Percentiles rank a stretch among this genome's conserved stretches.
Conservation (phyloP, 2,888 invertebrate species). For the Unio pictorum region DNA sequence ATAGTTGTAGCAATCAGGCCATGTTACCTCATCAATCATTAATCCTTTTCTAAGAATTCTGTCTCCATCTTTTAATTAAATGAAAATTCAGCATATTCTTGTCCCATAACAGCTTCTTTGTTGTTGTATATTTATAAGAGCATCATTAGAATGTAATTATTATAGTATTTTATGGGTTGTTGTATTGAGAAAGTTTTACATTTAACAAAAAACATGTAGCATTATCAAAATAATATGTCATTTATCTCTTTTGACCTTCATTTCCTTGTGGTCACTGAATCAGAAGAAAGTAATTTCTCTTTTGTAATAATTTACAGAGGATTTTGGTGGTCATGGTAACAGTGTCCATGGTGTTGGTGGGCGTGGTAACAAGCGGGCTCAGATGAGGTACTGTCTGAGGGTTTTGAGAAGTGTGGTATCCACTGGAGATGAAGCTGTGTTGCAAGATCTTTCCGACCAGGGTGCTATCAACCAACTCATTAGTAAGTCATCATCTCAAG, state of each 20-base stretch:
- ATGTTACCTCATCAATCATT: no score
- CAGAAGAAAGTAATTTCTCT: not conserved
- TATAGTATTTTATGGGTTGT: no score
- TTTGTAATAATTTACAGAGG: constrained; percentile 46
- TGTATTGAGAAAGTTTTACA: no score
- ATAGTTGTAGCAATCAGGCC: no score
- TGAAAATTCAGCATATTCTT: no score
- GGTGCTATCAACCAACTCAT: constrained; percentile 69
- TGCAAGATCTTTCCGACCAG: constrained; percentile 70
- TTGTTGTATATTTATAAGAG: no score
- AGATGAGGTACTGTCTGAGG: constrained; percentile 69
- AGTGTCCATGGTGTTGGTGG: constrained; percentile 70
- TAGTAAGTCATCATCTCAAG: constrained; percentile 43
- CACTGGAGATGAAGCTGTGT: constrained; percentile 62
- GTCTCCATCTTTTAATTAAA: no score
- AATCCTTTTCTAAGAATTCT: no score
- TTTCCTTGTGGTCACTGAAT: not conserved
- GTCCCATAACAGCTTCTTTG: no score
- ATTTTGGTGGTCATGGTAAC: constrained; percentile 70
- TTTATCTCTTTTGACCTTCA: not conserved
- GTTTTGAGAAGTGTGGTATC: constrained; percentile 69
- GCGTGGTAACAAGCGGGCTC: constrained; percentile 70
- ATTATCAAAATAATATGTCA: not conserved
- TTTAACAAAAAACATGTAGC: no score
- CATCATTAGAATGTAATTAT: no score